Percentiles rank a stretch among this genome's conserved stretches.
phyloP scores from a whole-genome alignment of 2,888 invertebrate species.

The Lissonota sp. region DNA sequence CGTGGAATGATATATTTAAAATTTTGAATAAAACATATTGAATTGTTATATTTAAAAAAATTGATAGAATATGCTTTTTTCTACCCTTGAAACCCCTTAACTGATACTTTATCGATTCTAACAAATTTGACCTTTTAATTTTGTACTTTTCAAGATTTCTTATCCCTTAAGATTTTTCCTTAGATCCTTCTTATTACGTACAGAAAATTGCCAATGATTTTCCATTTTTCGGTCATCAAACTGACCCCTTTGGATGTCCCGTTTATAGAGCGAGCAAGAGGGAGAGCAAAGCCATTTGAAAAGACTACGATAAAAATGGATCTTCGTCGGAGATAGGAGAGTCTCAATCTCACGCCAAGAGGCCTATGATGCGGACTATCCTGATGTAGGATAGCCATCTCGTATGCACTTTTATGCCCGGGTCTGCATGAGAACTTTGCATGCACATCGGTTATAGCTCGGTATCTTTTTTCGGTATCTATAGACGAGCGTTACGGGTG shows the following conservation, averaged over 20 bases:
- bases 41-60: too few species aligned
- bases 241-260: slow-evolving; percentile 56
- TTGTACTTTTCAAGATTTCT: too few species aligned
- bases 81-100: too few species aligned
- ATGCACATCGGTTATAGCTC: slow-evolving; percentile 18
- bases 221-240: not conserved
- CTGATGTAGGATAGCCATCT: slow-evolving; percentile 81
- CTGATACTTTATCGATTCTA: too few species aligned
- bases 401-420: slow-evolving; percentile 82
- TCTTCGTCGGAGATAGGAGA: slow-evolving; percentile 72
- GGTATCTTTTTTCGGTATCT: slow-evolving; percentile 37
- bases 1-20: too few species aligned
- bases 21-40: too few species aligned
- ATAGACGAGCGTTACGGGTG: slow-evolving; percentile 25
- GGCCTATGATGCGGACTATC: slow-evolving; percentile 78
- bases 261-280: slow-evolving; percentile 68
- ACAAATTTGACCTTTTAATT: too few species aligned
- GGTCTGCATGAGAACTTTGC: slow-evolving; percentile 66
- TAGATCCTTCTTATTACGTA: too few species aligned
- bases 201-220: too few species aligned
- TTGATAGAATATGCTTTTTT: too few species aligned
- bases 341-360: slow-evolving; percentile 55
- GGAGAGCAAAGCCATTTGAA: slow-evolving; percentile 71
- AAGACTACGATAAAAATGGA: slow-evolving; percentile 80
- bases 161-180: too few species aligned